These are phyloP conservation scores for Eilema depressum DNA, from an alignment of 2,888 invertebrate genomes.

Conservation along the genomic window DNA sequence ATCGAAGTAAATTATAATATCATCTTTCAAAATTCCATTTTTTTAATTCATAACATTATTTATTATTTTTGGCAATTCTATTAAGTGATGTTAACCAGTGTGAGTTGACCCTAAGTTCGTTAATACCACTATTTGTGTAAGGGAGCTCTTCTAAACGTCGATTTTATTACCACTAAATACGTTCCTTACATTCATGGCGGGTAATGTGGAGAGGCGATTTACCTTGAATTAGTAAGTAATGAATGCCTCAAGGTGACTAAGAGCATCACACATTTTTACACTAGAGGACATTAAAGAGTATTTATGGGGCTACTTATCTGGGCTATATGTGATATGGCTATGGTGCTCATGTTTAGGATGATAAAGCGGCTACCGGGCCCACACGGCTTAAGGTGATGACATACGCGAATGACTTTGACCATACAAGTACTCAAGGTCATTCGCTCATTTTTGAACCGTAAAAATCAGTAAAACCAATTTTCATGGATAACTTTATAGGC, in stretches of 20 bases:
- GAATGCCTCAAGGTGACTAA: constrained; percentile 8
- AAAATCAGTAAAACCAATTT: no score
- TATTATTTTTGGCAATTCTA: no score
- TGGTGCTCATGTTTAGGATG: not conserved
- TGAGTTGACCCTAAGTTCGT: constrained; percentile 43
- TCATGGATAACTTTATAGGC: no score
- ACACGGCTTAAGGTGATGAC: no score
- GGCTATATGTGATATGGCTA: not conserved
- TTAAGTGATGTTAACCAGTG: not conserved
- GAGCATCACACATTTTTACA: not conserved
- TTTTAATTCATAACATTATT: no score
- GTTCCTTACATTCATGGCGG: constrained; percentile 26
- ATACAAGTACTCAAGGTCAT: no score
- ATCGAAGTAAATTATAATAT: no score
- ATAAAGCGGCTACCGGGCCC: not conserved
- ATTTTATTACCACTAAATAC: constrained; percentile 60
- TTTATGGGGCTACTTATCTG: constrained; percentile 3
- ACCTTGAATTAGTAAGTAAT: constrained; percentile 25
- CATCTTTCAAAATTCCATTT: no score
- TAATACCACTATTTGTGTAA: constrained; percentile 65
- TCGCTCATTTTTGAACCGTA: no score
- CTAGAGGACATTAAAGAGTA: not conserved
- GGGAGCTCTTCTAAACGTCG: constrained; percentile 61
- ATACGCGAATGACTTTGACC: no score
- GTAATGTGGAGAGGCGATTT: constrained; percentile 19